Percentiles rank a stretch among this genome's conserved stretches.
Conservation (phyloP, 2,888 invertebrate species). For the Chydorus sphaericus region DNA sequence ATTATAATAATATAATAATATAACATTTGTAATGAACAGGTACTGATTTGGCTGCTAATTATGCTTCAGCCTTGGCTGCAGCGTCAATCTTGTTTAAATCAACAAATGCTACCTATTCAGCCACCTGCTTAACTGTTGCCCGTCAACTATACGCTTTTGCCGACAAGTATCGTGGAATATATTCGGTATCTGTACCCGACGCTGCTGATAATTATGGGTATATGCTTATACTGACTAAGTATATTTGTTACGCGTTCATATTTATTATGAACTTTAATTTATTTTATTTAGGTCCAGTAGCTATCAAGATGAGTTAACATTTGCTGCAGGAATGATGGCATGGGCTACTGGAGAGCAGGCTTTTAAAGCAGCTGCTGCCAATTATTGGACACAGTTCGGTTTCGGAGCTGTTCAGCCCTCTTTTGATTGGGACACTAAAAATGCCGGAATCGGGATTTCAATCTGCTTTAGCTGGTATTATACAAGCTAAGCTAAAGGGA, state of each 20-base stretch:
- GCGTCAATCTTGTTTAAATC: conserved; percentile 23
- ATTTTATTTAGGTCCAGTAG: neutral
- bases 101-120: conserved; percentile 19
- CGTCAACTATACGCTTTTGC: conserved; percentile 20
- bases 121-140: conserved; percentile 18
- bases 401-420: conserved; percentile 33
- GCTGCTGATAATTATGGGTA: conserved; percentile 20
- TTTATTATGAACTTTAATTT: no score
- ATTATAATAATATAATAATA: no score
- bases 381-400: conserved; percentile 34
- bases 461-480: conserved; percentile 36
- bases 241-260: no score
- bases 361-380: conserved; percentile 35
- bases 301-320: conserved; percentile 40
- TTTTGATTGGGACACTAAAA: conserved; percentile 40
- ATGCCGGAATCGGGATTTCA: conserved; percentile 41
- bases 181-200: conserved; percentile 19
- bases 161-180: conserved; percentile 18
- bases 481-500: no score
- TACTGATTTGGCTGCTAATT: conserved; percentile 28
- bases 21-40: no score
- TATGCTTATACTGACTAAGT: neutral
- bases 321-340: conserved; percentile 42
- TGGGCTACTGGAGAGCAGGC: conserved; percentile 33
- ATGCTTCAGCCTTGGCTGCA: conserved; percentile 28